Conservation (phyloP, 2,888 invertebrate species). For the Tiphia femorata region DNA sequence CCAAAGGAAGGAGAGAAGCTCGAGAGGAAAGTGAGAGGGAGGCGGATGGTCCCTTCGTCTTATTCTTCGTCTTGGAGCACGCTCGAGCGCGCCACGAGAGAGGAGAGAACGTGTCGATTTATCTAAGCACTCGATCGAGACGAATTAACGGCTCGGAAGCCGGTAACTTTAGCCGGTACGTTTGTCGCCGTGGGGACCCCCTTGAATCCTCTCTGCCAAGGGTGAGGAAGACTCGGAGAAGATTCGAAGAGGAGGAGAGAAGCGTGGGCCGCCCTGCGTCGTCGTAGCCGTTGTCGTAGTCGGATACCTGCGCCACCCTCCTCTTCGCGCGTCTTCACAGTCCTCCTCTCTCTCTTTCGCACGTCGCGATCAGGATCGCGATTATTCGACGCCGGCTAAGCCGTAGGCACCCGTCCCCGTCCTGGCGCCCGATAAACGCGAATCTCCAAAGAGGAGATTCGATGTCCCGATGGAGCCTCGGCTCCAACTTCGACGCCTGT, state of each 20-base stretch:
- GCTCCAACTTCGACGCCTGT: too few species aligned
- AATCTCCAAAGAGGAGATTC: too few species aligned
- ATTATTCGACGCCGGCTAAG: too few species aligned
- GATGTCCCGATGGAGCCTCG: too few species aligned
- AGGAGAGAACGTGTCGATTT: slow-evolving; percentile 46
- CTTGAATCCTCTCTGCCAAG: slow-evolving; percentile 19
- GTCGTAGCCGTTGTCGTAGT: slow-evolving; percentile 2
- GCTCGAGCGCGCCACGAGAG: slow-evolving; percentile 42
- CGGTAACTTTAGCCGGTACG: slow-evolving; percentile 40
- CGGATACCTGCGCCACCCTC: too few species aligned
- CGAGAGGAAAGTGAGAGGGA: slow-evolving; percentile 3
- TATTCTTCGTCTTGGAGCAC: slow-evolving; percentile 27
- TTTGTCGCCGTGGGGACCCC: slow-evolving; percentile 37
- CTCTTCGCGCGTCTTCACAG: too few species aligned
- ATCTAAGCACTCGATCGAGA: slow-evolving; percentile 55
- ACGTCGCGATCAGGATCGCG: too few species aligned
- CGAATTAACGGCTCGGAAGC: slow-evolving; percentile 52
- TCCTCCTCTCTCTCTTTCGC: too few species aligned
- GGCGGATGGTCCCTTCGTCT: slow-evolving; percentile 8
- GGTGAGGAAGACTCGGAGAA: too few species aligned
- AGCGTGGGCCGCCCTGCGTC: slow-evolving; percentile 19
- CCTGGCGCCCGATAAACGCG: too few species aligned
- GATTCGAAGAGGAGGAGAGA: slow-evolving; percentile 11
- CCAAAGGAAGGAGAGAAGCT: slow-evolving; percentile 15
- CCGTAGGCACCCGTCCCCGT: too few species aligned